These are phyloP conservation scores for Dasyurus viverrinus DNA, from an alignment of 2,113 vertebrate genomes.

Conservation along the genomic window DNA sequence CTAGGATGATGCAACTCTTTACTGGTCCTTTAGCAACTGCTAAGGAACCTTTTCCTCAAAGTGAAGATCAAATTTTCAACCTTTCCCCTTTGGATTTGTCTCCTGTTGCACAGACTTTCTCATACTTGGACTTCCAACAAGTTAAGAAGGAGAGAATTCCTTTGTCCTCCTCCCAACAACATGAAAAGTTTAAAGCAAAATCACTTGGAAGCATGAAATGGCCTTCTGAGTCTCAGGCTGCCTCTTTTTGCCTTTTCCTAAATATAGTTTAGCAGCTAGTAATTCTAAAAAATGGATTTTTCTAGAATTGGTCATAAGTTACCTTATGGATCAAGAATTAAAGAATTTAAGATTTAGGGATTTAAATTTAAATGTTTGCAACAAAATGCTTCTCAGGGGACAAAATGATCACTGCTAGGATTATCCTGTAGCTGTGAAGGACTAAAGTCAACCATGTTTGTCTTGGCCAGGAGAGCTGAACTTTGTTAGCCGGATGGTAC, in stretches of 20 bases:
- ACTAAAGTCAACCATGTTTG: background rate
- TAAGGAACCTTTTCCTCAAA: background rate
- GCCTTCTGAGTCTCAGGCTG: background rate
- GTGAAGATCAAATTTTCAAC: background rate
- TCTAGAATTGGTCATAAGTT: background rate
- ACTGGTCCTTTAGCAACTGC: background rate
- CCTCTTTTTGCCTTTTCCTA: background rate
- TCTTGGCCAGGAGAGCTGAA: background rate
- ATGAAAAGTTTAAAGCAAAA: background rate
- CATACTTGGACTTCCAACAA: background rate
- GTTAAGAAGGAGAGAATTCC: background rate
- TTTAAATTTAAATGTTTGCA: background rate
- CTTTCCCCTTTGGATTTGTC: background rate
- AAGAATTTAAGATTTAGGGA: background rate
- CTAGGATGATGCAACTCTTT: background rate
- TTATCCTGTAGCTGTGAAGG: background rate
- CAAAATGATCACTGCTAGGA: background rate
- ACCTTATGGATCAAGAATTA: background rate
- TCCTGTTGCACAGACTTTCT: background rate
- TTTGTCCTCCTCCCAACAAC: background rate
- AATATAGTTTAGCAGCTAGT: background rate
- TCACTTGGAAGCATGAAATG: background rate
- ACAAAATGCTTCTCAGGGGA: background rate
- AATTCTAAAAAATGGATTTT: background rate
- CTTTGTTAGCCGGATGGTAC: background rate